Conservation (phyloP, 2,797 vertebrate genomes). For the Lithobates pipiens region DNA sequence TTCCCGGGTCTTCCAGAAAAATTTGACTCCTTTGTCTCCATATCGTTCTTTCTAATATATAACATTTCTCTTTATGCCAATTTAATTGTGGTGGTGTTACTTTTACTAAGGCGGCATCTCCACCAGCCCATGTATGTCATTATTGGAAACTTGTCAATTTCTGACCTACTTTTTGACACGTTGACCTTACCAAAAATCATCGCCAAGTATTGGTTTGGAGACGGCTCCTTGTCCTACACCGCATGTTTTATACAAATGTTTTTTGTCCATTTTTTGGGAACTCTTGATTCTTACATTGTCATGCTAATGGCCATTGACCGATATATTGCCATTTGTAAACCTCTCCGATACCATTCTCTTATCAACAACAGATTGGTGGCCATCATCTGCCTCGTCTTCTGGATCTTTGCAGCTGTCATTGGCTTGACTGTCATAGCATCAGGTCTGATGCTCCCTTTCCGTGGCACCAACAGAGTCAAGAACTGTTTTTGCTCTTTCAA, state of each 20-base stretch:
- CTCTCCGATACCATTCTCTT: constrained; percentile 41
- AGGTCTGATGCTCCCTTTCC: constrained; percentile 14
- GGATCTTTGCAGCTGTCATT: constrained; percentile 5
- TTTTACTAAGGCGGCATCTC: constrained; percentile 57
- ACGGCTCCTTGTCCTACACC: constrained; percentile 70
- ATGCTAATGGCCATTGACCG: constrained; percentile 56
- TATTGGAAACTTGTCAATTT: constrained; percentile 68
- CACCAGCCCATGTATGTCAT: constrained; percentile 75
- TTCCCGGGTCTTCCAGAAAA: constrained; percentile 33
- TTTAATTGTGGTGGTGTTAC: constrained; percentile 29
- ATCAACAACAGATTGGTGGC: constrained; percentile 23
- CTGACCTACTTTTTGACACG: constrained; percentile 75
- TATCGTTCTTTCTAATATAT: constrained; percentile 35
- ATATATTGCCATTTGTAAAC: constrained; percentile 48
- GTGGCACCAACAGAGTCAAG: constrained; percentile 38
- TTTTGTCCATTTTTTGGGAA: constrained; percentile 27
- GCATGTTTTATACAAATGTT: constrained; percentile 55
- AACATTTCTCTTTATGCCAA: constrained; percentile 29
- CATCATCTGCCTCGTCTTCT: not conserved
- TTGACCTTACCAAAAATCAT: constrained; percentile 76
- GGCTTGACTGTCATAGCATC: not conserved
- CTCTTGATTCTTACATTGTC: constrained; percentile 44
- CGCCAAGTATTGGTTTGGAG: constrained; percentile 73
- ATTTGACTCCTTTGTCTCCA: not conserved
- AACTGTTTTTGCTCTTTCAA: constrained; percentile 30